Evolutionary conservation across 2,888 invertebrate genomes (phyloP).

Genomic region (Drosophila neoperkinsi): DNA sequence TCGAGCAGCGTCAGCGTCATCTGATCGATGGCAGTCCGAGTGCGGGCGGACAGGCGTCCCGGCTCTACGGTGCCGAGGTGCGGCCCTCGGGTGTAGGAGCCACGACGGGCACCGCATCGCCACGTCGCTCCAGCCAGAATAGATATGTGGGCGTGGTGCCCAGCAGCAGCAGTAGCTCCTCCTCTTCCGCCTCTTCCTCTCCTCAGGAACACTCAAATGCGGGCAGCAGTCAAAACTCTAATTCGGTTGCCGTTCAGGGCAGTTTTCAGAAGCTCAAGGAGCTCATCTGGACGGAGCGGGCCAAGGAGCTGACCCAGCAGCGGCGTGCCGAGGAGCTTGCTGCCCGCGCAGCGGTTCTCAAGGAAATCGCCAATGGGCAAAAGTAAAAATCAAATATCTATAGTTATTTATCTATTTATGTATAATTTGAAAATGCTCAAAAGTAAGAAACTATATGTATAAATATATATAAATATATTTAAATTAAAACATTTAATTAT

Average conservation of each 20-base stretch:
- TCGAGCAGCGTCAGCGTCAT: slow-evolving; percentile 74
- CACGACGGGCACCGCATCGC: slow-evolving; percentile 19
- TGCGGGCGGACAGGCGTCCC: slow-evolving; percentile 37
- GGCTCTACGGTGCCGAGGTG: slow-evolving; percentile 85
- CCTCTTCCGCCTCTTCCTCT: not conserved
- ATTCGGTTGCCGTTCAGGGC: slow-evolving; percentile 81
- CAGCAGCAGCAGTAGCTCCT: not conserved
- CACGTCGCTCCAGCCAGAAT: slow-evolving; percentile 73
- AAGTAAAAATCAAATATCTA: slow-evolving; percentile 82
- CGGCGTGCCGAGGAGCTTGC: slow-evolving; percentile 90
- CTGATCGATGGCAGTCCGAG: slow-evolving; percentile 86
- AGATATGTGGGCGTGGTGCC: slow-evolving; percentile 65
- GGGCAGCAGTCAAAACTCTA: slow-evolving; percentile 61
- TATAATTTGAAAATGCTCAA: not conserved
- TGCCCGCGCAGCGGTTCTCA: slow-evolving; percentile 87
- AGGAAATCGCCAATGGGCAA: slow-evolving; percentile 88
- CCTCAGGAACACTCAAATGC: slow-evolving; percentile 20
- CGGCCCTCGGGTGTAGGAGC: slow-evolving; percentile 63
- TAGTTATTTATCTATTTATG: not conserved
- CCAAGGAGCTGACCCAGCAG: slow-evolving; percentile 91
- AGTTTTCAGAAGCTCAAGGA: slow-evolving; percentile 92
- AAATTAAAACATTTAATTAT: not conserved
- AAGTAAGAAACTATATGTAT: not conserved
- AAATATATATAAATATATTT: not conserved
- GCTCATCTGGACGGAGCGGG: slow-evolving; percentile 91